Conservation (phyloP, 2,888 invertebrate genomes). For the Phrixothrix hirtus region DNA sequence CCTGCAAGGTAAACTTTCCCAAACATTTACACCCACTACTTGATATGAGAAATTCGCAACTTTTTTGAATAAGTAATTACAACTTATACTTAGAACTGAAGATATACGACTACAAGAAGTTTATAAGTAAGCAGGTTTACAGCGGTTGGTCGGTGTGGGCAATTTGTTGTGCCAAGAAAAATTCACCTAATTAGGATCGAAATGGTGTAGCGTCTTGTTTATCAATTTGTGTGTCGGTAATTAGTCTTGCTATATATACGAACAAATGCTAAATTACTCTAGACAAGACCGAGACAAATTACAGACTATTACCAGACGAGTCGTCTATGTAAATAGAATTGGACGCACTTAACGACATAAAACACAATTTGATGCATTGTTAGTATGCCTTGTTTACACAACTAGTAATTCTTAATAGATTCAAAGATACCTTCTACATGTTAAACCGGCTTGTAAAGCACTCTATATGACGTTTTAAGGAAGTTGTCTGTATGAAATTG, state of each 20-base stretch:
- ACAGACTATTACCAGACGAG: conserved; percentile 10
- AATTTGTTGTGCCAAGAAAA: conserved; percentile 12
- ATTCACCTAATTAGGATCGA: conserved; percentile 5
- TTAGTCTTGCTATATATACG: conserved; percentile 10
- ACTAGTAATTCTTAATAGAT: neutral
- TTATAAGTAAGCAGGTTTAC: conserved; percentile 8
- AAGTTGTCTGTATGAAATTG: too few species aligned
- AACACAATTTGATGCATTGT: conserved; percentile 10
- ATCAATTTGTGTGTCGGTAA: conserved; percentile 14
- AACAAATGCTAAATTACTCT: conserved; percentile 7
- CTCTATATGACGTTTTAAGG: neutral
- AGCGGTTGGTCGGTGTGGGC: conserved; percentile 13
- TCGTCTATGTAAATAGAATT: conserved; percentile 7
- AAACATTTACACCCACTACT: conserved; percentile 15
- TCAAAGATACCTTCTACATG: neutral
- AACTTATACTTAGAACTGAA: conserved; percentile 11
- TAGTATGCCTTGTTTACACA: neutral
- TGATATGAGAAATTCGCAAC: conserved; percentile 15
- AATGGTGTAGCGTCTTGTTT: conserved; percentile 6
- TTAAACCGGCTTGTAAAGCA: neutral
- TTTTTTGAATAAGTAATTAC: conserved; percentile 13
- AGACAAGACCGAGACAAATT: conserved; percentile 23
- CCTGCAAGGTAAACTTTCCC: conserved; percentile 9
- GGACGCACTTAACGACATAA: conserved; percentile 5
- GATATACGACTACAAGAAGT: conserved; percentile 8